phyloP scores from a whole-genome alignment of 1,140 invertebrate genomes.

The Zaprionus inermis region DNA sequence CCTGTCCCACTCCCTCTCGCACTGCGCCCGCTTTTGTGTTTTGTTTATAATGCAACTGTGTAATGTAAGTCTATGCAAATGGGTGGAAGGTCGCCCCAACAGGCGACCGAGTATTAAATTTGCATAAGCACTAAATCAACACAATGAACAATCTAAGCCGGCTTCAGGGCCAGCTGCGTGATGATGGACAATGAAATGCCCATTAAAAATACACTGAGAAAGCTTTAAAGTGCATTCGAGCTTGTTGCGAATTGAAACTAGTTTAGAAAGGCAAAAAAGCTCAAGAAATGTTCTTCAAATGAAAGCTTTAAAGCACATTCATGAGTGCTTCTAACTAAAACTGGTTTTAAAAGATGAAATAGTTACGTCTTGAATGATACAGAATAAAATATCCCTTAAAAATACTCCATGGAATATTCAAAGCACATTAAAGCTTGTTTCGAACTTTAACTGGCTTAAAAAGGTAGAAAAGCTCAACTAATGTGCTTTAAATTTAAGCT shows the following conservation, averaged over 20 bases:
- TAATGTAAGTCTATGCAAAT: conserved; percentile 76
- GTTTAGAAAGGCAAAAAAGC: background rate
- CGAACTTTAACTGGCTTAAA: too few species aligned
- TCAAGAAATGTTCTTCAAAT: too few species aligned
- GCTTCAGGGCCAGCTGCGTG: conserved; percentile 26
- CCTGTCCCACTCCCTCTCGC: conserved; percentile 8
- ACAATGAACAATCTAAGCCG: conserved; percentile 57
- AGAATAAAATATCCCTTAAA: too few species aligned
- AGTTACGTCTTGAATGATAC: too few species aligned
- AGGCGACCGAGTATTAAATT: conserved; percentile 75
- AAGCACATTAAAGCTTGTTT: too few species aligned
- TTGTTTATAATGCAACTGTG: conserved; percentile 79
- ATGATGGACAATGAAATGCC: conserved; percentile 12
- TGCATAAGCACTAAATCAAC: conserved; percentile 82
- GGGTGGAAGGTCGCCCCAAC: conserved; percentile 28
- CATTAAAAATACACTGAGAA: background rate
- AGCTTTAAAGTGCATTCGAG: background rate
- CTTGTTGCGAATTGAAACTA: background rate
- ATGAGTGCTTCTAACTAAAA: too few species aligned
- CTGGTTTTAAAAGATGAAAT: too few species aligned
- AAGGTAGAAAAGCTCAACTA: too few species aligned
- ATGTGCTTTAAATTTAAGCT: background rate
- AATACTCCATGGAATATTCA: too few species aligned
- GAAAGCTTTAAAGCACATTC: too few species aligned
- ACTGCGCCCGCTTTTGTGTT: conserved; percentile 37